phyloP scores from a whole-genome alignment of 2,888 invertebrate genomes.

The Oscheius sp. region DNA sequence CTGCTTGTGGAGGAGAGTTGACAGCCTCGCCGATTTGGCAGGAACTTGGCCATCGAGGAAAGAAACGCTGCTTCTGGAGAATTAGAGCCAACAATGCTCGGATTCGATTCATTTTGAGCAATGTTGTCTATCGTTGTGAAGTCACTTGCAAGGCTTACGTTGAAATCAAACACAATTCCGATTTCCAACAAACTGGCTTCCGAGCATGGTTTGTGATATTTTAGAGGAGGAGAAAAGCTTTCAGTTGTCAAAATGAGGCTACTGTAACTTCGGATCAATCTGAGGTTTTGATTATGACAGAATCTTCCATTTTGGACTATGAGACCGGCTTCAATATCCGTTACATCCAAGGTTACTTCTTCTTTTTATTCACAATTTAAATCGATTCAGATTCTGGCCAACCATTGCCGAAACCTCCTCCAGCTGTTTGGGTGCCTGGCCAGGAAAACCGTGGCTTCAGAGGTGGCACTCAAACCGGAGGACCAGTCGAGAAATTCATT shows the following conservation, averaged over 20 bases:
- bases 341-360: conserved; percentile 48
- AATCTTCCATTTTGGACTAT: conserved; percentile 49
- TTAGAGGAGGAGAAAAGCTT: background rate
- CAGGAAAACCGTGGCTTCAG: conserved; percentile 66
- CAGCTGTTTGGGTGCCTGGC: conserved; percentile 63
- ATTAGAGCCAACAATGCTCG: conserved; percentile 55
- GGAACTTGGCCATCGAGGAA: conserved; percentile 65
- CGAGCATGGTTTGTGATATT: conserved; percentile 56
- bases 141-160: conserved; percentile 63
- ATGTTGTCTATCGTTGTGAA: conserved; percentile 60
- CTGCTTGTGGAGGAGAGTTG: conserved; percentile 60
- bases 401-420: conserved; percentile 58
- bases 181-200: conserved; percentile 68
- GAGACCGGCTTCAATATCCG: conserved; percentile 56
- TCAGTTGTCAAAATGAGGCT: conserved; percentile 60
- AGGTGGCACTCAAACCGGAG: conserved; percentile 56
- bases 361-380: background rate
- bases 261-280: conserved; percentile 66
- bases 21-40: conserved; percentile 60
- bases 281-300: conserved; percentile 60
- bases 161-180: conserved; percentile 65
- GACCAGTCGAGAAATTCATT: conserved; percentile 68
- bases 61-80: conserved; percentile 62
- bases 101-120: conserved; percentile 58
- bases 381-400: conserved; percentile 43